These are phyloP conservation scores for Zosterops hypoxanthus DNA, from an alignment of 2,113 vertebrate genomes.

Conservation along the genomic window DNA sequence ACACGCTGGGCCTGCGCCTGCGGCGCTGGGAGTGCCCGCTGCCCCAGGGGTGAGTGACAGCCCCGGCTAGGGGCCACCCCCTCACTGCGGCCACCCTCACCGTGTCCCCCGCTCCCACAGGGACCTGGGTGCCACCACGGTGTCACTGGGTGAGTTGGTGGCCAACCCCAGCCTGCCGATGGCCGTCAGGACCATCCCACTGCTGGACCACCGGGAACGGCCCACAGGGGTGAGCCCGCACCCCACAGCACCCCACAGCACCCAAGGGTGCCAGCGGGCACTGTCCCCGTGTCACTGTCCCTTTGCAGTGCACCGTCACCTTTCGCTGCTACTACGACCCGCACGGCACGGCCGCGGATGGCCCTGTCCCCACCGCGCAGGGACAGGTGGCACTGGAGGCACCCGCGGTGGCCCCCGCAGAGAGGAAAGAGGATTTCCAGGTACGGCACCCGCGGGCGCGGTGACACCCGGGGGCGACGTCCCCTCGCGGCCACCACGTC, in stretches of 20 bases:
- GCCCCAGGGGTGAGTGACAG: not conserved
- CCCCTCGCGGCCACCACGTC: accelerated
- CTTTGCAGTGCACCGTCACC: not conserved
- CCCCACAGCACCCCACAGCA: not conserved
- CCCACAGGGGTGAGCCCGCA: not conserved
- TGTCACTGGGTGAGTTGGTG: not conserved
- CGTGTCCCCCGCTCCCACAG: not conserved
- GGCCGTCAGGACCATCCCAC: not conserved
- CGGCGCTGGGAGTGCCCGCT: not conserved
- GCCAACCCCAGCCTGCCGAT: not conserved
- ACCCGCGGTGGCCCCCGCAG: accelerated
- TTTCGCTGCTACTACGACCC: not conserved
- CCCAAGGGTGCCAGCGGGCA: not conserved
- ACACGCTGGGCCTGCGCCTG: not conserved
- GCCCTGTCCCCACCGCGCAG: accelerated
- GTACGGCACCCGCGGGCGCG: accelerated
- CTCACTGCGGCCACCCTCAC: accelerated
- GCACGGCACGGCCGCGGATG: accelerated
- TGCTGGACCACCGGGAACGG: not conserved
- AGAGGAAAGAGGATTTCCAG: slow-evolving; percentile 26
- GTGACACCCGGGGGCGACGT: not conserved
- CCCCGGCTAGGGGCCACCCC: not conserved
- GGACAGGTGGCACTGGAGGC: not conserved
- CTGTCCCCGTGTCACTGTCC: not conserved
- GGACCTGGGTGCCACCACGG: not conserved